phyloP scores from a whole-genome alignment of 2,797 vertebrate species.

The Cyprinella venusta region DNA sequence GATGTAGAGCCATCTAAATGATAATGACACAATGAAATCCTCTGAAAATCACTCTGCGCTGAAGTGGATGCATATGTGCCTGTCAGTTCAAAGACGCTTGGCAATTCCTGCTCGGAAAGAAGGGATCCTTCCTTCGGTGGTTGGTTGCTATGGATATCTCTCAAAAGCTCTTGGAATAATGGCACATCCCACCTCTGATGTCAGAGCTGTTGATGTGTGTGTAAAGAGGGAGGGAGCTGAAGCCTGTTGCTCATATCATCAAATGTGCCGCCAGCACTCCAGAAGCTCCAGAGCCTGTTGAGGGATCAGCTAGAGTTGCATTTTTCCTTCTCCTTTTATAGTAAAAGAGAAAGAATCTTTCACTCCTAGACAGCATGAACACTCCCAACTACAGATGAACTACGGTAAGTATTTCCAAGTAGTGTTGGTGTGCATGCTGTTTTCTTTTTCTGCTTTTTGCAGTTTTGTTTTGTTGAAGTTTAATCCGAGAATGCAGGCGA shows the following conservation, averaged over 20 bases:
- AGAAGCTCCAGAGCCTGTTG: slow-evolving; percentile 56
- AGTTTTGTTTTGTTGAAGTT: neutral
- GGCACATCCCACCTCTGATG: slow-evolving; percentile 82
- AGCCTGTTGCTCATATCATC: slow-evolving; percentile 81
- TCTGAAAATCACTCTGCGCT: neutral
- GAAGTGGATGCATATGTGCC: slow-evolving; percentile 10
- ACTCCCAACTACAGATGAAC: slow-evolving; percentile 52
- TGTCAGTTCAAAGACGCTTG: slow-evolving; percentile 61
- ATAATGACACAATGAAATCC: neutral
- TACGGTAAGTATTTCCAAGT: slow-evolving; percentile 70
- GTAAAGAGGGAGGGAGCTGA: slow-evolving; percentile 56
- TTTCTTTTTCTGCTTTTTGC: neutral
- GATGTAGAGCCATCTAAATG: neutral
- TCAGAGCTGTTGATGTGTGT: slow-evolving; percentile 73
- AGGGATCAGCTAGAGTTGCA: slow-evolving; percentile 66
- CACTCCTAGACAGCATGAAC: slow-evolving; percentile 15
- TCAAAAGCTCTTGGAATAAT: slow-evolving; percentile 75
- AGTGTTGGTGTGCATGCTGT: neutral
- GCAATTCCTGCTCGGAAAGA: slow-evolving; percentile 69
- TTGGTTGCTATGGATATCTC: slow-evolving; percentile 83
- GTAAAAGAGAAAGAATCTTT: slow-evolving; percentile 22
- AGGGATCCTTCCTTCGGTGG: slow-evolving; percentile 64
- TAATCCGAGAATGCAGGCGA: no score
- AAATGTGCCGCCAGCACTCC: slow-evolving; percentile 68
- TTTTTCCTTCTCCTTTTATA: slow-evolving; percentile 23